Conservation (phyloP, 2,113 vertebrate species). For the Brienomyrus longianalis region DNA sequence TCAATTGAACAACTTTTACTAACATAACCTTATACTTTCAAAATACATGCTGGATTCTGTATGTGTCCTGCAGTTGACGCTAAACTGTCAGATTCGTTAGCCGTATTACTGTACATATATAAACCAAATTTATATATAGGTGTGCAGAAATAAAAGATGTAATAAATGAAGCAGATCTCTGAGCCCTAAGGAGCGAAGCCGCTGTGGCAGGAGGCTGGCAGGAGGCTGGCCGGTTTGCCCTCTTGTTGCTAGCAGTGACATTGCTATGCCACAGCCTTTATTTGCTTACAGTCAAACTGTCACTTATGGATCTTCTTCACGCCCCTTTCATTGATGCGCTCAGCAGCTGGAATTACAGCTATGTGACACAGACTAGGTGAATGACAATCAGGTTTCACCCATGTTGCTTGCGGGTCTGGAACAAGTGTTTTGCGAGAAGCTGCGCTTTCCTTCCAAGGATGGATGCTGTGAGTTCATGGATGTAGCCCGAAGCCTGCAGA, state of each 20-base stretch:
- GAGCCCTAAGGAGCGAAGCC: not conserved
- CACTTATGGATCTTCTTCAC: not conserved
- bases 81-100: not conserved
- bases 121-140: not conserved
- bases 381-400: slow-evolving; percentile 12
- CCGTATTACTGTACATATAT: not conserved
- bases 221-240: not conserved
- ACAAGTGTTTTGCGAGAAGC: slow-evolving; percentile 50
- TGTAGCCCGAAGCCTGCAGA: slow-evolving; percentile 61
- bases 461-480: slow-evolving; percentile 64
- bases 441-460: slow-evolving; percentile 57
- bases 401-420: slow-evolving; percentile 30
- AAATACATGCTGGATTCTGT: not conserved
- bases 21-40: not conserved
- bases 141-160: not conserved
- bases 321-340: not conserved
- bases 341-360: not conserved
- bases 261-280: not conserved
- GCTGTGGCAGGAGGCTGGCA: not conserved
- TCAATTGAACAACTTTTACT: not conserved
- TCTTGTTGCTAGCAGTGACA: not conserved
- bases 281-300: not conserved
- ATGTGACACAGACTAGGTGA: not conserved
- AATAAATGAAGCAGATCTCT: not conserved
- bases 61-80: not conserved